Percentiles rank a stretch among this genome's conserved stretches.
phyloP scores from a whole-genome alignment of 2,797 vertebrate species.

The Novumbra hubbsi region DNA sequence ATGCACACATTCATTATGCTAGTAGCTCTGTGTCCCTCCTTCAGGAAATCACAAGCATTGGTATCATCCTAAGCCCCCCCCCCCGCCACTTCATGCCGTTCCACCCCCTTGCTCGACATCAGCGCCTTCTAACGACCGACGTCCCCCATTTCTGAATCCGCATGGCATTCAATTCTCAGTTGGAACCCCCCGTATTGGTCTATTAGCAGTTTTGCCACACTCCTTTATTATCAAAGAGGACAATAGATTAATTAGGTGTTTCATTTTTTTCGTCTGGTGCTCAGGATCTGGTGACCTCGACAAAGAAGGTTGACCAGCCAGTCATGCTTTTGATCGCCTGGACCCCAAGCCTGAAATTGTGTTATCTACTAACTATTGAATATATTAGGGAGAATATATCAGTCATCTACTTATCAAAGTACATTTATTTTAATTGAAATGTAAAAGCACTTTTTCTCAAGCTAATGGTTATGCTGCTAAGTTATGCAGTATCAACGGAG shows the following conservation, averaged over 20 bases:
- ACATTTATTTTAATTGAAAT: slow-evolving; percentile 69
- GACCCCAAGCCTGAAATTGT: slow-evolving; percentile 57
- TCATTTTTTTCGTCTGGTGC: slow-evolving; percentile 55
- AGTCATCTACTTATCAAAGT: slow-evolving; percentile 72
- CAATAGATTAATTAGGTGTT: slow-evolving; percentile 67
- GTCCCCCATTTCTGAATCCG: slow-evolving; percentile 37
- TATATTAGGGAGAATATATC: slow-evolving; percentile 66
- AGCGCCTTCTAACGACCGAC: slow-evolving; percentile 24
- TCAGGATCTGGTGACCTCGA: slow-evolving; percentile 52
- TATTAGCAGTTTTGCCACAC: slow-evolving; percentile 43
- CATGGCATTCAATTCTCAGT: slow-evolving; percentile 42
- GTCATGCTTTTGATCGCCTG: slow-evolving; percentile 59
- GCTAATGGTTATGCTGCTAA: slow-evolving; percentile 64
- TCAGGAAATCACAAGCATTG: slow-evolving; percentile 59
- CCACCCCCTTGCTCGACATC: slow-evolving; percentile 21
- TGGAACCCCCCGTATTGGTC: slow-evolving; percentile 24
- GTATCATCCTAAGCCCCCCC: not conserved
- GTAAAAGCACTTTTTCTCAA: slow-evolving; percentile 59
- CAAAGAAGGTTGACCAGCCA: slow-evolving; percentile 55
- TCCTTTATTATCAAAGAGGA: slow-evolving; percentile 54
- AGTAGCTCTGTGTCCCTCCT: slow-evolving; percentile 74
- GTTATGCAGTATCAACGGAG: slow-evolving; percentile 47
- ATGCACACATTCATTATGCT: slow-evolving; percentile 77
- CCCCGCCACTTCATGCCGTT: slow-evolving; percentile 20
- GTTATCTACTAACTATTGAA: slow-evolving; percentile 61